These are phyloP conservation scores for Dreissena polymorpha DNA, from an alignment of 1,140 invertebrate genomes.

Conservation along the genomic window DNA sequence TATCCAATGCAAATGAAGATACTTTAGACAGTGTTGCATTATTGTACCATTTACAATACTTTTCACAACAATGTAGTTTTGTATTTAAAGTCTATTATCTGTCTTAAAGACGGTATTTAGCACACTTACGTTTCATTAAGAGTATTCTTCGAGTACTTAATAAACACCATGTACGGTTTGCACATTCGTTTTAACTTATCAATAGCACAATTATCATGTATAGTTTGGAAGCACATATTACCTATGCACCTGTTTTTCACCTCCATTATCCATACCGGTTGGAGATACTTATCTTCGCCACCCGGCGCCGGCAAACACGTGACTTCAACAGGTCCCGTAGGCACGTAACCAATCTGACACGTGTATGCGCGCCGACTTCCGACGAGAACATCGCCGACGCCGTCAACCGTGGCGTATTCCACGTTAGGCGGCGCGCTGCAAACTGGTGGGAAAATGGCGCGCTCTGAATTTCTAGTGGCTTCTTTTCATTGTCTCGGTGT, in stretches of 20 bases:
- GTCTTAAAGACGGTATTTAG: too few species aligned
- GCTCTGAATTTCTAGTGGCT: neutral
- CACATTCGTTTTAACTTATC: too few species aligned
- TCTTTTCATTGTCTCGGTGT: neutral
- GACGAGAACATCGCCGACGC: neutral
- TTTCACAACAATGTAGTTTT: too few species aligned
- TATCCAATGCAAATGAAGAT: too few species aligned
- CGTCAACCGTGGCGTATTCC: constrained; percentile 4
- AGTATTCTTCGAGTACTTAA: too few species aligned
- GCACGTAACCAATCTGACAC: constrained; percentile 27
- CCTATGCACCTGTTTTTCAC: constrained; percentile 27
- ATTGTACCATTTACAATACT: too few species aligned
- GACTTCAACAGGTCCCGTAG: constrained; percentile 27
- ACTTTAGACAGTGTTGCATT: too few species aligned
- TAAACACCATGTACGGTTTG: too few species aligned
- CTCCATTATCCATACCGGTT: constrained; percentile 5
- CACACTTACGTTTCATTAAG: too few species aligned
- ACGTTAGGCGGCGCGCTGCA: constrained; percentile 22
- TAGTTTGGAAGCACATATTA: neutral
- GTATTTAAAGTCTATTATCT: too few species aligned
- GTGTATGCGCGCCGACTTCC: constrained; percentile 20
- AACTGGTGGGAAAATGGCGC: constrained; percentile 29
- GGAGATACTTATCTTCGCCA: neutral
- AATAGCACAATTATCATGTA: too few species aligned
- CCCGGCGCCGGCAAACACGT: neutral